Percentiles rank a stretch among this genome's conserved stretches.
Conservation (phyloP, 1,140 invertebrate genomes). For the Bicyclus anynana region DNA sequence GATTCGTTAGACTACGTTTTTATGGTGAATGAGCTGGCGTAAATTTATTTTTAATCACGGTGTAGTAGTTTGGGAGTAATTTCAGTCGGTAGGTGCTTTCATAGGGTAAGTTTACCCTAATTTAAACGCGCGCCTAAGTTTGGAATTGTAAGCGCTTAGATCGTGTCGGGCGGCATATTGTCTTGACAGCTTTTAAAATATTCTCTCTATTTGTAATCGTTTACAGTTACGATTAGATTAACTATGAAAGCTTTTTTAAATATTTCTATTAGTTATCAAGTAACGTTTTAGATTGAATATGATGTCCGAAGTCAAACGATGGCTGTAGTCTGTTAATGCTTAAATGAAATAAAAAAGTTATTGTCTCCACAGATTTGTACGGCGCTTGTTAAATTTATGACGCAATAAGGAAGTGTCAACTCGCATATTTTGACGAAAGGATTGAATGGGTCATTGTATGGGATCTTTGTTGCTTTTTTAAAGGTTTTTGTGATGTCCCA, state of each 20-base stretch:
- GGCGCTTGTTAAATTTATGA: conserved; percentile 63
- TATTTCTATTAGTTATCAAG: no score
- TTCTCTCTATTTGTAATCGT: conserved; percentile 35
- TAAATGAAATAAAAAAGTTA: conserved; percentile 22
- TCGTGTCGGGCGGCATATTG: conserved; percentile 55
- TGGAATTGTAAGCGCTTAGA: conserved; percentile 37
- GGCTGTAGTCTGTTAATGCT: conserved; percentile 12
- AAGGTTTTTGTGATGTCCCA: conserved; percentile 42
- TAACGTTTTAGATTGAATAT: neutral
- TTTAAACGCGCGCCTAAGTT: conserved; percentile 53
- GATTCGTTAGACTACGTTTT: conserved; percentile 34
- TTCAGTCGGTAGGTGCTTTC: conserved; percentile 27
- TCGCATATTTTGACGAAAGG: conserved; percentile 73
- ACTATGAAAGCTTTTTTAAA: no score
- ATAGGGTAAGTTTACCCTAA: conserved; percentile 58
- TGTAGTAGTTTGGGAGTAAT: conserved; percentile 43
- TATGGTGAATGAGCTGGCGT: conserved; percentile 20
- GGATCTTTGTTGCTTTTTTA: conserved; percentile 61
- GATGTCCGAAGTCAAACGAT: neutral
- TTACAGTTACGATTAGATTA: conserved; percentile 19
- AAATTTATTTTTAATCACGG: conserved; percentile 32
- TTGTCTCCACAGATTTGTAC: conserved; percentile 48
- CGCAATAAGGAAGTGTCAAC: conserved; percentile 72
- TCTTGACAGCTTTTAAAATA: conserved; percentile 69
- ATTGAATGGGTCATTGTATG: conserved; percentile 67